Evolutionary conservation across 1,140 invertebrate genomes (phyloP).

Genomic region (Pachypsylla venusta): DNA sequence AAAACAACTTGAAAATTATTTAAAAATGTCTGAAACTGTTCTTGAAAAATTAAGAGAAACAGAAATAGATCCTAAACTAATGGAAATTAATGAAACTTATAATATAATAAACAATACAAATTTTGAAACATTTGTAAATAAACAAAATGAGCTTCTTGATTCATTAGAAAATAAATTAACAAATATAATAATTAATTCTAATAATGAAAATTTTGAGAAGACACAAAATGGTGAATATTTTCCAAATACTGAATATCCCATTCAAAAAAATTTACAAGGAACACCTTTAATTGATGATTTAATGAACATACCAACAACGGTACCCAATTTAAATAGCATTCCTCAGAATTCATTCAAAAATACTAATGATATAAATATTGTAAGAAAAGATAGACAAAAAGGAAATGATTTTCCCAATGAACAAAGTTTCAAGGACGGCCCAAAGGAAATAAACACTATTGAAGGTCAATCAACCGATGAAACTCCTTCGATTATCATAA

Average conservation of each 20-base stretch:
- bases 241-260: not conserved
- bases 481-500: too few relatives aligned
- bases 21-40: not conserved
- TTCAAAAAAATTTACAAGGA: not conserved
- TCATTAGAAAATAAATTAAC: not conserved
- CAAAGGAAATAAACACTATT: too few relatives aligned
- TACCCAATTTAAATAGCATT: too few relatives aligned
- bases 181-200: not conserved
- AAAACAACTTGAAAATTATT: not conserved
- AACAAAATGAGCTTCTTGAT: not conserved
- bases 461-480: too few relatives aligned
- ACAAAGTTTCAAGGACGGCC: too few relatives aligned
- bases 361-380: too few relatives aligned
- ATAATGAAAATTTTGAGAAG: not conserved
- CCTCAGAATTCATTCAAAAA: too few relatives aligned
- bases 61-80: not conserved
- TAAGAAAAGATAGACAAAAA: too few relatives aligned
- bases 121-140: not conserved
- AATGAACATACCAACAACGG: too few relatives aligned
- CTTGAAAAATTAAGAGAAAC: too few relatives aligned
- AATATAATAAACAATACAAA: not conserved
- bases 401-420: too few relatives aligned
- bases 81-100: not conserved
- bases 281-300: not conserved
- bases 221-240: not conserved